Conservation (phyloP, 2,113 vertebrate genomes). For the Natator depressus region DNA sequence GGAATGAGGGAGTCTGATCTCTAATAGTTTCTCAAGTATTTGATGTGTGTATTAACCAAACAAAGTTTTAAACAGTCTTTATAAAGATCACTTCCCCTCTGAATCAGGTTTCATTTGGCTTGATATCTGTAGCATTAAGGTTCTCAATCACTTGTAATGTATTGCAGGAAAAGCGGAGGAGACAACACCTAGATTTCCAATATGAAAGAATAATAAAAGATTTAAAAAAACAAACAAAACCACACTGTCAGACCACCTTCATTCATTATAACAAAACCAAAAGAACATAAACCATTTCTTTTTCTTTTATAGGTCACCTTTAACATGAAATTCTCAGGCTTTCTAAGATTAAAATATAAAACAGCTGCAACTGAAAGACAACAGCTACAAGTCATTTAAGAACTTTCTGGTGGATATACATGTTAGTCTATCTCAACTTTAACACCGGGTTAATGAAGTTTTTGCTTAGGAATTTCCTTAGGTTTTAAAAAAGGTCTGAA, state of each 20-base stretch:
- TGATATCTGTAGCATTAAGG: not conserved
- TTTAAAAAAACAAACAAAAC: not conserved
- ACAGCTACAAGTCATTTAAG: accelerated
- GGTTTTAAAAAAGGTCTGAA: not conserved
- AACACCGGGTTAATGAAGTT: not conserved
- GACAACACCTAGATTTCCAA: not conserved
- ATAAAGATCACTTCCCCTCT: not conserved
- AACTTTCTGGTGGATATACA: not conserved
- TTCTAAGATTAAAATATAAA: not conserved
- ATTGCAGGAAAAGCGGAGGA: not conserved
- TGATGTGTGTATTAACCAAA: not conserved
- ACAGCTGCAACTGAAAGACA: no score
- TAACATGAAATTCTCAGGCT: not conserved
- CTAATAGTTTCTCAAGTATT: not conserved
- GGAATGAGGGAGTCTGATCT: no score
- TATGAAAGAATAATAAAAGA: not conserved
- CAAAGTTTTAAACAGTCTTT: not conserved
- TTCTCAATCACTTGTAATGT: not conserved
- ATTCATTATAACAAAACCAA: not conserved
- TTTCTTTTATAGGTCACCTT: not conserved
- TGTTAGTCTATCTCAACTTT: accelerated
- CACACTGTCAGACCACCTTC: not conserved
- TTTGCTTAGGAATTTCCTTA: not conserved
- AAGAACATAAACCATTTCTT: not conserved
- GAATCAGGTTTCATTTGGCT: not conserved